A percentile compares a stretch with the other conserved stretches of the same genome.
Conservation (phyloP, 2,113 vertebrate species). For the Heterochromis multidens region DNA sequence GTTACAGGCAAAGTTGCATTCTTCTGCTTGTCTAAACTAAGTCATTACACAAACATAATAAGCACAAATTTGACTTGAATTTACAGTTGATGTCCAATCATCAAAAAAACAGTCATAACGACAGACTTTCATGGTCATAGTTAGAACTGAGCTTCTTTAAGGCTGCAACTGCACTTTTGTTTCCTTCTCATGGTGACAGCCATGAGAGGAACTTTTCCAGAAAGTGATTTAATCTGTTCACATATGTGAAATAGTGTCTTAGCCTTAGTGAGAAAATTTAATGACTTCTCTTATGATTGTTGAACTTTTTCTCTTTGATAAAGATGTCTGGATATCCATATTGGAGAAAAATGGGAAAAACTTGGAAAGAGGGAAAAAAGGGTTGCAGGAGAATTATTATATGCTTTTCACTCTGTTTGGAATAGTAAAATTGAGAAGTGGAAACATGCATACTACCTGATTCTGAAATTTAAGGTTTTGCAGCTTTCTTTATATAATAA, state of each 20-base stretch:
- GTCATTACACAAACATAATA: not conserved
- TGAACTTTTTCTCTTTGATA: not conserved
- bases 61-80: accelerated
- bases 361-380: accelerated
- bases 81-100: not conserved
- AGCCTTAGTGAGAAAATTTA: not conserved
- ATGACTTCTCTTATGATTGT: not conserved
- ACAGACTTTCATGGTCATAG: no score
- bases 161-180: not conserved
- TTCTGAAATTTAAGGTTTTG: not conserved
- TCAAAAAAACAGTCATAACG: not conserved
- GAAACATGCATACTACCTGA: not conserved
- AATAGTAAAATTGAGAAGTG: accelerated
- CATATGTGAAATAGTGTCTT: not conserved
- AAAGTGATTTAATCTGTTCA: not conserved
- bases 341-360: not conserved
- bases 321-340: not conserved
- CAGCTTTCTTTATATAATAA: not conserved
- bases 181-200: not conserved
- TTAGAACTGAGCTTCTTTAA: not conserved
- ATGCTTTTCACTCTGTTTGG: not conserved
- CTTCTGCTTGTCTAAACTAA: not conserved
- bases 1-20: not conserved
- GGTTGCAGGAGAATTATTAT: not conserved
- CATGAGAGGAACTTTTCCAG: not conserved